phyloP scores from a whole-genome alignment of 2,888 invertebrate genomes.

The Himalopsyche japonica region DNA sequence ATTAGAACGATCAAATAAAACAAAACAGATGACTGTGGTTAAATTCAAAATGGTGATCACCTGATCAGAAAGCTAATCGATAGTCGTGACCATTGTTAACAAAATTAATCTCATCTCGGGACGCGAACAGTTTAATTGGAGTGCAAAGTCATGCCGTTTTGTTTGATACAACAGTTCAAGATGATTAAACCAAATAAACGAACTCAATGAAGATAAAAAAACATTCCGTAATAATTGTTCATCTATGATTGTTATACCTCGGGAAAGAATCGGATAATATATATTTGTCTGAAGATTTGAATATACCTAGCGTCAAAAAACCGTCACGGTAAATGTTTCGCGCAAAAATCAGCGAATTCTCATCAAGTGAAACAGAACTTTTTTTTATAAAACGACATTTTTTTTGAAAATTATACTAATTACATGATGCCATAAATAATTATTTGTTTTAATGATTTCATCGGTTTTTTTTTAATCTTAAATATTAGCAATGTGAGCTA shows the following conservation, averaged over 20 bases:
- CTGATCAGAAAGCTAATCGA: not conserved
- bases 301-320: not conserved
- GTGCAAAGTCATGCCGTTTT: not conserved
- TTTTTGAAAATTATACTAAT: no score
- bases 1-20: not conserved
- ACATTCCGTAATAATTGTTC: not conserved
- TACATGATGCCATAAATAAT: no score
- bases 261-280: not conserved
- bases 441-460: no score
- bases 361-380: not conserved
- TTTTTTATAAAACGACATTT: not conserved
- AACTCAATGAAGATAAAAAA: not conserved
- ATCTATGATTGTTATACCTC: not conserved
- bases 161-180: not conserved
- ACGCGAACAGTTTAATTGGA: not conserved
- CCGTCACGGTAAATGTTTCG: not conserved
- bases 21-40: not conserved
- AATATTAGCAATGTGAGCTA: no score
- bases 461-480: no score
- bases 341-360: not conserved
- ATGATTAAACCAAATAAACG: not conserved
- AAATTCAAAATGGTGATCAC: not conserved
- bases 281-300: not conserved
- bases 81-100: constrained; percentile 1
- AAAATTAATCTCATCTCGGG: not conserved